Evolutionary conservation across 2,888 invertebrate genomes (phyloP), one percentile per base, ranked within the genome.

Genomic region (Hypsopygia costalis): DNA sequence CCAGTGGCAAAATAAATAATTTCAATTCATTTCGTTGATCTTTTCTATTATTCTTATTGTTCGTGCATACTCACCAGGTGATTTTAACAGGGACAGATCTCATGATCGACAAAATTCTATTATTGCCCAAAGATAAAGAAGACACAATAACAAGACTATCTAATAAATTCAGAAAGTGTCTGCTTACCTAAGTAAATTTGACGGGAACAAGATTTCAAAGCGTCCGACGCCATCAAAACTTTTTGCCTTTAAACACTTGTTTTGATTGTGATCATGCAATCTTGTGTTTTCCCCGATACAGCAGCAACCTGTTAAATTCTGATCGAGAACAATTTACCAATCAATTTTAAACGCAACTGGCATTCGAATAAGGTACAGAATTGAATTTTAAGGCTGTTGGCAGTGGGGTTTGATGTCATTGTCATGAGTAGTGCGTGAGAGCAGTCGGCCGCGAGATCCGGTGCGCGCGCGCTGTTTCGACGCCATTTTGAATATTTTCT

Each of bases 361-460:
- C 4, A 16, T 3, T 2, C 4, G 16, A 2, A 16, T 67, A 68
- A 50, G 55, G 59, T 51, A 45, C 37, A 47, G 46, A 64, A 52
- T 62, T 25, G 35, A 44, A 49, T 47, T n/a, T 21, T 20, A 20
- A 29, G 20, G 29, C 16, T 36, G 28, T 44, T 36, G 48, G 73
- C 55, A 49, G 65, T 55, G 78, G 74, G 78, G 74, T 50, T 70
- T 65, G 68, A 69, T 72, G 72, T 70, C 64, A 68, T 69, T 72
- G 72, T 71, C 64, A 68, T 69, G 71, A 64, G 57, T 59, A 41
- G 62, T 67, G 77, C 69, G 67, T 62, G 67, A 52, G 72, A 68
- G 66, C 80, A 81, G 81, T 83, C 74, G 70, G 73, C 69, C 72
- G 70, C 65, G 62, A 74, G 75, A 66, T 73, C 71, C 74, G 75